phyloP scores from a whole-genome alignment of 2,113 vertebrate genomes.

The human (Homo sapiens) region GRCh38 chr2:214369501-214370000 shows the following conservation, averaged over 20 bases:
- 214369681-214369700: neutral
- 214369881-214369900: neutral
- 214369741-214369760: neutral
- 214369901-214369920: neutral
- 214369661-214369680: neutral
- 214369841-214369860: neutral
- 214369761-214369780: neutral
- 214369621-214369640: slow-evolving; percentile 11
- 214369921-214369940: neutral
- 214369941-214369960: neutral
- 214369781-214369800: neutral
- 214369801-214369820: neutral
- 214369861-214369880: neutral
- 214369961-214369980: neutral
- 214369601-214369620: neutral
- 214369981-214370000: neutral
- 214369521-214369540: neutral
- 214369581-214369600: neutral
- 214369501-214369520: neutral
- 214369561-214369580: neutral
- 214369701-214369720: neutral
- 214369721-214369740: neutral
- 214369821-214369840: neutral
- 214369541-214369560: neutral
- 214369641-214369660: neutral